phyloP scores from a whole-genome alignment of 2,113 vertebrate species.

The Corydoras maculifer region DNA sequence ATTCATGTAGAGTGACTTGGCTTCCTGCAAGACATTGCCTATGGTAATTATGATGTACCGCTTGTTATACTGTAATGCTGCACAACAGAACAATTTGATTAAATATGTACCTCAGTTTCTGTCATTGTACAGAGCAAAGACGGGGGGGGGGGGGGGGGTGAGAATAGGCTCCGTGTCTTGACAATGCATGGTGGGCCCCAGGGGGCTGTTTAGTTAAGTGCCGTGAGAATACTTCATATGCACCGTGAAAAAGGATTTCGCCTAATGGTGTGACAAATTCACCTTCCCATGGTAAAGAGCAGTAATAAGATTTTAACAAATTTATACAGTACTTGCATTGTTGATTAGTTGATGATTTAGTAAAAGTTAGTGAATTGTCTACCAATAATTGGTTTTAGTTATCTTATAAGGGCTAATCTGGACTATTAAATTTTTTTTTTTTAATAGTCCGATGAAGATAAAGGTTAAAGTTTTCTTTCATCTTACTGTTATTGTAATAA shows the following conservation, averaged over 20 bases:
- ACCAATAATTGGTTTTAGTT: no score
- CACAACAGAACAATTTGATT: conserved; percentile 44
- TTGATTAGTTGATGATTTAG: no score
- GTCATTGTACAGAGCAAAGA: conserved; percentile 26
- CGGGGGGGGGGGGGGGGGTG: conserved; percentile 41
- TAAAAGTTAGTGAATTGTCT: no score
- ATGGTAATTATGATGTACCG: conserved; percentile 13
- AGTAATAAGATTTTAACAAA: background rate
- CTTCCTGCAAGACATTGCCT: no score
- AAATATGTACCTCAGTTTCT: conserved; percentile 40
- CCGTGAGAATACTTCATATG: conserved; percentile 59
- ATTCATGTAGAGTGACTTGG: background rate
- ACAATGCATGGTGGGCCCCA: conserved; percentile 18
- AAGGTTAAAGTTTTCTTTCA: no score
- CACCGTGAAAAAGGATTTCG: conserved; percentile 53
- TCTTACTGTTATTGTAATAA: no score
- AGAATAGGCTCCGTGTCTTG: conserved; percentile 57
- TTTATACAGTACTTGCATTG: background rate
- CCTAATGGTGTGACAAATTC: conserved; percentile 58
- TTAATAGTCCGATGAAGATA: no score
- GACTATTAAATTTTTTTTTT: no score
- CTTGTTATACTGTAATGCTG: conserved; percentile 26
- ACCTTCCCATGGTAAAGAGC: conserved; percentile 41
- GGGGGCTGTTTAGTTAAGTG: conserved; percentile 51
- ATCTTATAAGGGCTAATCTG: no score